A percentile compares a stretch with the other conserved stretches of the same genome.
Conservation (phyloP, 2,797 vertebrate species). For the Melanogrammus aeglefinus region DNA sequence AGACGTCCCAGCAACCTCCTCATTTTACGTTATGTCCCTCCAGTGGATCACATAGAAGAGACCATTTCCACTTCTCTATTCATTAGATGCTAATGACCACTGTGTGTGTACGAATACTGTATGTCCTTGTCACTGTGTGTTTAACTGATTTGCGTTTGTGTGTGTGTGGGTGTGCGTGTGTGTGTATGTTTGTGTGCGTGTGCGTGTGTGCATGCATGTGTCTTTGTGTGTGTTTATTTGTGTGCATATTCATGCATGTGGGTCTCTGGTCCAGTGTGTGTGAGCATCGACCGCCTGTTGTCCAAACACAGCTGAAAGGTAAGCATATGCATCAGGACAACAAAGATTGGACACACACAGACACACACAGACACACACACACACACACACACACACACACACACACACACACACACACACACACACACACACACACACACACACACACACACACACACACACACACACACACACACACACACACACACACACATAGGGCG, state of each 20-base stretch:
- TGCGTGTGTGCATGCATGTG: constrained; percentile 15
- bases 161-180: constrained; percentile 11
- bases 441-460: too few relatives aligned
- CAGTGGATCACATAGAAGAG: background rate
- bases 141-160: constrained; percentile 24
- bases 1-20: background rate
- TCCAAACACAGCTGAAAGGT: constrained; percentile 38
- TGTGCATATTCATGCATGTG: constrained; percentile 6
- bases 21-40: background rate
- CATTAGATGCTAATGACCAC: constrained; percentile 19
- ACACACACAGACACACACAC: background rate
- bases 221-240: constrained; percentile 11
- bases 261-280: constrained; percentile 29
- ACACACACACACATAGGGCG: background rate
- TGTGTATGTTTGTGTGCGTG: constrained; percentile 10
- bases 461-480: too few relatives aligned
- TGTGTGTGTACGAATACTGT: constrained; percentile 1
- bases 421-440: too few relatives aligned
- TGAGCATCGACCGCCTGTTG: constrained; percentile 32
- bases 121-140: background rate
- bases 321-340: constrained; percentile 27
- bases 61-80: constrained; percentile 12
- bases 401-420: background rate
- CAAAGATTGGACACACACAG: background rate
- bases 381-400: constrained; percentile 25